phyloP scores from a whole-genome alignment of 2,888 invertebrate species.

The Apocheima hispidaria region DNA sequence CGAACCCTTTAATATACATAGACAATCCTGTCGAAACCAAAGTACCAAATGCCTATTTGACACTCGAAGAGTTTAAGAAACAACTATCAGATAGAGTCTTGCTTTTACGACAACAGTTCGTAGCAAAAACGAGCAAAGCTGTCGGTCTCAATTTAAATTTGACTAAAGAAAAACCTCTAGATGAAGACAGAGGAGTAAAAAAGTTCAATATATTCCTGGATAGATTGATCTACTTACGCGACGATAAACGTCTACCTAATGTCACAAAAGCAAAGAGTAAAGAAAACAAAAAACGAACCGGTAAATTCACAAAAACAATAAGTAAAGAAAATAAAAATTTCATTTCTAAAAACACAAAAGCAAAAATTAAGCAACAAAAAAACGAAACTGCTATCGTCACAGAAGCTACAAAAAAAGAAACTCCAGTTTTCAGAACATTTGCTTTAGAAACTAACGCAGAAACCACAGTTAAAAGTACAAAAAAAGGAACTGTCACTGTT shows the following conservation, averaged over 20 bases:
- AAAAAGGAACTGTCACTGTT: background rate
- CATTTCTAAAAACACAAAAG: background rate
- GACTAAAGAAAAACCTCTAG: background rate
- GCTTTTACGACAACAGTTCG: conserved; percentile 47
- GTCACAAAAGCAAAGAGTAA: background rate
- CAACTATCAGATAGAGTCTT: conserved; percentile 51
- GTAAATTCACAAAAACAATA: background rate
- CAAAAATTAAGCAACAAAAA: background rate
- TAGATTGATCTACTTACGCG: background rate
- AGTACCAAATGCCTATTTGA: conserved; percentile 66
- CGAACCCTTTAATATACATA: conserved; percentile 65
- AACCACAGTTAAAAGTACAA: background rate
- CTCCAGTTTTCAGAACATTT: background rate
- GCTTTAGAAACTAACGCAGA: conserved; percentile 4
- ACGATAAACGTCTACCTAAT: background rate
- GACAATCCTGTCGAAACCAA: conserved; percentile 75
- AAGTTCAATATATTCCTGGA: background rate
- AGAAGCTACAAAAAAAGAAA: background rate
- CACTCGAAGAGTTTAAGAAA: conserved; percentile 66
- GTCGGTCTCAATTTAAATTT: background rate
- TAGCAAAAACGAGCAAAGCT: conserved; percentile 8
- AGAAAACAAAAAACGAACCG: background rate
- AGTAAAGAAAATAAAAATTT: no score
- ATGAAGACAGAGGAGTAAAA: background rate
- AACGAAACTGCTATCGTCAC: no score